Evolutionary conservation across 2,888 invertebrate genomes (phyloP).

Genomic region (Hypomecis atomaria): DNA sequence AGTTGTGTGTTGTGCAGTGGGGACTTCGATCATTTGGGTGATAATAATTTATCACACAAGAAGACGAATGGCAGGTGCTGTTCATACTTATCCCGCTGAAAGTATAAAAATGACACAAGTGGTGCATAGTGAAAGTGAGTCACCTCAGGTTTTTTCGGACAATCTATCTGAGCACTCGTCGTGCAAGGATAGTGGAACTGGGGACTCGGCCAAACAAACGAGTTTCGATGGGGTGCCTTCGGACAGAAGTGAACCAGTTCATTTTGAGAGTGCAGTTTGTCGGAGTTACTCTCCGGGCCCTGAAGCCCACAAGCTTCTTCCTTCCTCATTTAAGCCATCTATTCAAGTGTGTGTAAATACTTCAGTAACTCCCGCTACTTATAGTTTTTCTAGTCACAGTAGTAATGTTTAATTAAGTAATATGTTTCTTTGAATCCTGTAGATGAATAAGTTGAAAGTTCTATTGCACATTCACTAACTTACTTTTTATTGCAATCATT

Average conservation of each 20-base stretch:
- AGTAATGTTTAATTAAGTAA: conserved; percentile 72
- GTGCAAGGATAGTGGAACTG: conserved; percentile 92
- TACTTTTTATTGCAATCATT: conserved; percentile 43
- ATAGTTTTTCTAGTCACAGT: conserved; percentile 84
- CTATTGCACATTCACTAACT: conserved; percentile 75
- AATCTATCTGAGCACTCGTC: conserved; percentile 90
- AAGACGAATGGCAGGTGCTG: conserved; percentile 85
- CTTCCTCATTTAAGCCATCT: conserved; percentile 81
- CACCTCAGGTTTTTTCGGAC: conserved; percentile 84
- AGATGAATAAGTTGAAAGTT: conserved; percentile 42
- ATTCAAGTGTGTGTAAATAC: conserved; percentile 83
- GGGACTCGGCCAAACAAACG: conserved; percentile 90
- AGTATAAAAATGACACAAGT: conserved; percentile 80
- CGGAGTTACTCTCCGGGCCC: conserved; percentile 79
- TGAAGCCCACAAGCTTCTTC: conserved; percentile 80
- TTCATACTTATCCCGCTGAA: conserved; percentile 76
- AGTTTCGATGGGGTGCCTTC: conserved; percentile 85
- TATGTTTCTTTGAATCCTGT: conserved; percentile 53
- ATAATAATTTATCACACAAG: conserved; percentile 95
- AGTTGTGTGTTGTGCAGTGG: conserved; percentile 95
- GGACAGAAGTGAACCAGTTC: conserved; percentile 77
- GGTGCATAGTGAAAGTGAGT: conserved; percentile 81
- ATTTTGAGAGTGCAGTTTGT: conserved; percentile 76
- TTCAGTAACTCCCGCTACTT: conserved; percentile 82
- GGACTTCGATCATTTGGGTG: conserved; percentile 96